A percentile compares a stretch with the other conserved stretches of the same genome.
phyloP scores from a whole-genome alignment of 35 echinoderm and acorn worm genomes.

The Ptychodera flava region DNA sequence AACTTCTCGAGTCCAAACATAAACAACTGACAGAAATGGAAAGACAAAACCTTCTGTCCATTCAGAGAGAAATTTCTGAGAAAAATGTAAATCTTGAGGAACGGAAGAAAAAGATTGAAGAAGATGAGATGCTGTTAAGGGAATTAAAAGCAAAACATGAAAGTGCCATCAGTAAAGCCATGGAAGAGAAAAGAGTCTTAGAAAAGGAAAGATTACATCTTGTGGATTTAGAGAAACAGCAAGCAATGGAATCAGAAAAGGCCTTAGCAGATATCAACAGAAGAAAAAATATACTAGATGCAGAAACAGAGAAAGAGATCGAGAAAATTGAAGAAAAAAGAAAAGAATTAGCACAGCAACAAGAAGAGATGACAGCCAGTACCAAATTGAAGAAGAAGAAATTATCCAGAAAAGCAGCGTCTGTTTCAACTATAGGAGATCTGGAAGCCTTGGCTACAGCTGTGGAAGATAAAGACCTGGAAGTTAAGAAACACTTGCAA shows the following conservation, averaged over 20 bases:
- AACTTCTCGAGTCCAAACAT: background rate
- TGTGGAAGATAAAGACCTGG: constrained; percentile 8
- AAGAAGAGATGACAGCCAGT: background rate
- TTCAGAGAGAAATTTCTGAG: constrained; percentile 72
- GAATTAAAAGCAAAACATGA: constrained; percentile 54
- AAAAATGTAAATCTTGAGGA: constrained; percentile 38
- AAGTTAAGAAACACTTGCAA: constrained; percentile 1
- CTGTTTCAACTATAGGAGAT: background rate
- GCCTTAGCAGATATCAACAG: background rate
- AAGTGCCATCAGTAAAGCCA: background rate
- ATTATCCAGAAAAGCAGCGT: background rate
- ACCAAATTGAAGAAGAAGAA: background rate
- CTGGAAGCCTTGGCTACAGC: background rate
- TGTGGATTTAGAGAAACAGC: constrained; percentile 17
- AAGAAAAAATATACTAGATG: background rate
- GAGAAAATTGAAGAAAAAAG: constrained; percentile 6
- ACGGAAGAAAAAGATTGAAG: constrained; percentile 51
- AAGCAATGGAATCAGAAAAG: background rate
- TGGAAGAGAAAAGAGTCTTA: background rate
- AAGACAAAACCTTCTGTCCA: constrained; percentile 63
- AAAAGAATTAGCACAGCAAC: background rate
- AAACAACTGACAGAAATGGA: background rate
- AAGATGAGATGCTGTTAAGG: constrained; percentile 53
- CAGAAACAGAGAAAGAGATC: constrained; percentile 8
- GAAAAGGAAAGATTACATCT: background rate